These are phyloP conservation scores for Caiman crocodilus DNA, from an alignment of 2,797 vertebrate species.

Conservation along the genomic window DNA sequence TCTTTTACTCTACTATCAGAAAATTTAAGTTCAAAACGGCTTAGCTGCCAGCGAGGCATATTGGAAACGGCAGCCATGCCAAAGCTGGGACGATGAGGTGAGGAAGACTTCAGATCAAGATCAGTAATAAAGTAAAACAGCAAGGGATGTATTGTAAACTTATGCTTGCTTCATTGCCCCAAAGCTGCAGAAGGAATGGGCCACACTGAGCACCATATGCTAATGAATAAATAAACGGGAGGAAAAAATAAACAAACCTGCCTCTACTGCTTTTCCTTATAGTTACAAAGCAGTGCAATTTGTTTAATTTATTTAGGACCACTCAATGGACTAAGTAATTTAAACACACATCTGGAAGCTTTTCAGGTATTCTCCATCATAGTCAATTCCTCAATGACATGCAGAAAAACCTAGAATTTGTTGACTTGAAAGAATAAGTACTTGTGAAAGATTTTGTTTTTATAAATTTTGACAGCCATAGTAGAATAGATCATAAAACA, in stretches of 20 bases:
- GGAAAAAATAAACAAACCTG: neutral
- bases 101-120: neutral
- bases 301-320: neutral
- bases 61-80: neutral
- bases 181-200: neutral
- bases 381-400: neutral
- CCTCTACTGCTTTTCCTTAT: neutral
- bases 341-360: neutral
- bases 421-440: neutral
- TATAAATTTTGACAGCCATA: too few species aligned
- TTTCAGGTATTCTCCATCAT: neutral
- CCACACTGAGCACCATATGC: neutral
- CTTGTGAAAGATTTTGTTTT: neutral
- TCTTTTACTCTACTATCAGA: neutral
- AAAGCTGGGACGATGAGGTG: accelerated
- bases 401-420: neutral
- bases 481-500: neutral
- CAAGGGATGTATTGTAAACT: neutral
- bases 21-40: neutral
- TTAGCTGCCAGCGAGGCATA: neutral
- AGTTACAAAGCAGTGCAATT: neutral
- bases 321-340: accelerated
- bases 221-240: neutral
- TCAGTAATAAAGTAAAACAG: neutral
- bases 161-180: neutral